Evolutionary conservation across 2,888 invertebrate genomes (phyloP).

Genomic region (Podotricha telesiphe): DNA sequence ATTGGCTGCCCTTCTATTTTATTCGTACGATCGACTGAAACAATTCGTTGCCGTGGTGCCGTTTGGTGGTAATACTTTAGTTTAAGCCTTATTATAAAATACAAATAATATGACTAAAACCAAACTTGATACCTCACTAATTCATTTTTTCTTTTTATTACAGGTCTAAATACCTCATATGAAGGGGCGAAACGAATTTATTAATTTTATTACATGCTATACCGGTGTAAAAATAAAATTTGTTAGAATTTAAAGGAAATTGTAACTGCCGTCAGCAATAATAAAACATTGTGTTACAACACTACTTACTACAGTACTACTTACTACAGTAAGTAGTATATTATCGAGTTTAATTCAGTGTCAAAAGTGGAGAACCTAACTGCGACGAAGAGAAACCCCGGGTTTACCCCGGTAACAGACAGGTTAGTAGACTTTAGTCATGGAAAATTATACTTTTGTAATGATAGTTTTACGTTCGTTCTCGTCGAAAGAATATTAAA

Average conservation of each 20-base stretch:
- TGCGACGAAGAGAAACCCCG: slow-evolving; percentile 62
- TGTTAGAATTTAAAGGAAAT: slow-evolving; percentile 29
- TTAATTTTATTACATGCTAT: slow-evolving; percentile 18
- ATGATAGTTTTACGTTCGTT: background rate
- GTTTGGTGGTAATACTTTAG: background rate
- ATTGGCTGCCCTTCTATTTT: slow-evolving; percentile 34
- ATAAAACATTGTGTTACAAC: slow-evolving; percentile 36
- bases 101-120: too few species aligned
- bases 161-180: slow-evolving; percentile 62
- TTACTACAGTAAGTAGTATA: slow-evolving; percentile 51
- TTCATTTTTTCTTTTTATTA: slow-evolving; percentile 57
- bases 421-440: slow-evolving; percentile 56
- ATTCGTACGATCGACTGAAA: slow-evolving; percentile 18
- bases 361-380: slow-evolving; percentile 74
- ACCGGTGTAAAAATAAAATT: slow-evolving; percentile 30
- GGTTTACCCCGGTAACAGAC: slow-evolving; percentile 73
- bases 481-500: too few species aligned
- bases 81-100: too few species aligned
- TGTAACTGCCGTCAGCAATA: slow-evolving; percentile 50
- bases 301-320: too few species aligned
- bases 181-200: slow-evolving; percentile 33
- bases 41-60: background rate
- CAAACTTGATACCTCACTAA: slow-evolving; percentile 16
- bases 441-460: background rate
- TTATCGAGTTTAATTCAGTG: slow-evolving; percentile 53